Base-by-base conservation (phyloP, 2,797 vertebrate genomes). In the Notolabrus celidotus region DNA sequence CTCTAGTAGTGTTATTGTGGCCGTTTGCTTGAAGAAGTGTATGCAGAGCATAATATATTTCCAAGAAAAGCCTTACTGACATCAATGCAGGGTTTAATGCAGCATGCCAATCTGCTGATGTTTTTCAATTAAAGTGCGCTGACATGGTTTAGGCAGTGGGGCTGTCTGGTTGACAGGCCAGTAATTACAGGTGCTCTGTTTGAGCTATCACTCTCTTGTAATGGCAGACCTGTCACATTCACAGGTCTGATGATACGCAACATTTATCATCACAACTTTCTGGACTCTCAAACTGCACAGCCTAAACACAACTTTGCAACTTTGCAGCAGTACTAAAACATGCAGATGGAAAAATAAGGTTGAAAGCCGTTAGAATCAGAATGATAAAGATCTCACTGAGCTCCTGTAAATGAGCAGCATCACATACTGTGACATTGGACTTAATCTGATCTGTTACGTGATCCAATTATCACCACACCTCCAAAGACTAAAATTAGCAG, bases 141-240 rank as follows among this genome's bases (percentile, higher is more conserved):
- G 66, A 68, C 59, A 39, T 43, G 71, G 67, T 67, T 64, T 29
- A 70, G 56, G 68, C 64, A 62, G 71, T 57, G 41, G 53, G 53
- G 62, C 79, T 64, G 69, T 67, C 67, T 71, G 68, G 38, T 64
- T 89, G 91, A 90, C 88, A 85, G 82, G 74, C 75, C 83, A 85
- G 79, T 93, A 93, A 93, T 93, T 92, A 92, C 71, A 85, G 80
- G 72, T 81, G 61, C 81, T 83, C 71, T 69, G 57, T 89, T 84
- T 85, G 67, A 84, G 73, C 74, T 73, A 89, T 93, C 85, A 82
- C 55, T 83, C 88, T 80, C 65, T 75, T 57, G 74, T 91, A 92
- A 92, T 88, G 87, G 84, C 85, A 83, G 85, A 67, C 45, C 74
- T 88, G 88, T 92, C 90, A 87, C 81, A 67, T 70, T 76, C 56